A percentile compares a stretch with the other conserved stretches of the same genome.
These are phyloP conservation scores for Nemopilema nomurai DNA, from an alignment of 30 jellyfish, hydroid and myxozoan genomes.

Conservation along the genomic window DNA sequence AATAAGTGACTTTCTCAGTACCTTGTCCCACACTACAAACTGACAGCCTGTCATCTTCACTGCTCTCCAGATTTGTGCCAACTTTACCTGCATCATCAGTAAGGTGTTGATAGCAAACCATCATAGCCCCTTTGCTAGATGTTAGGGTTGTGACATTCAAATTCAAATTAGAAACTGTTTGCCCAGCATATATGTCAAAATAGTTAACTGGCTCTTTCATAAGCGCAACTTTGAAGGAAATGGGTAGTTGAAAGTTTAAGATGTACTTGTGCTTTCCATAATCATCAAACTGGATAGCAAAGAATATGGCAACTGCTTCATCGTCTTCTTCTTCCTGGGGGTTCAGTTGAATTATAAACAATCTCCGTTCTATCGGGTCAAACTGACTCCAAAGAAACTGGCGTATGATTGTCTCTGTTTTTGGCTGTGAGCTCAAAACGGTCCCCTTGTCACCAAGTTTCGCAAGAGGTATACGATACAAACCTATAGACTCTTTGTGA, in stretches of 20 bases:
- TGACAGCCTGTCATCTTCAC: conserved; percentile 53
- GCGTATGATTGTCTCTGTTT: conserved; percentile 72
- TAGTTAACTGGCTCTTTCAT: conserved; percentile 58
- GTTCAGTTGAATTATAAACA: conserved; percentile 63
- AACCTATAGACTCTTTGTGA: conserved; percentile 81
- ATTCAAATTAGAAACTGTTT: conserved; percentile 39
- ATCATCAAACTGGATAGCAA: conserved; percentile 67
- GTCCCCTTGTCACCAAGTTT: conserved; percentile 70
- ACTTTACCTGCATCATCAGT: conserved; percentile 15
- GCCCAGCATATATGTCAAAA: conserved; percentile 32
- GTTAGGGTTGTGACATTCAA: conserved; percentile 64
- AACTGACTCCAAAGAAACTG: conserved; percentile 85
- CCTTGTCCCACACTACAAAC: conserved; percentile 39
- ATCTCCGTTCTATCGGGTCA: conserved; percentile 72
- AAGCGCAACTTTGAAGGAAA: conserved; percentile 54
- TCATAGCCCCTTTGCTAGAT: conserved; percentile 63
- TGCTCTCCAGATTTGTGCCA: conserved; percentile 4
- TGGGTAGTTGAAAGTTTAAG: conserved; percentile 64
- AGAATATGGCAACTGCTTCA: conserved; percentile 57
- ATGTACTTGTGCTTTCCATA: conserved; percentile 68
- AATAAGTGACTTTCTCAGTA: conserved; percentile 37
- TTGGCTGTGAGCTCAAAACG: conserved; percentile 80
- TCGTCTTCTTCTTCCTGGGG: conserved; percentile 82
- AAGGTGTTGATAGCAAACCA: conserved; percentile 77
- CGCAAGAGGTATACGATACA: conserved; percentile 76